Conservation (phyloP, 2,113 vertebrate species). For the Melierax canorus region DNA sequence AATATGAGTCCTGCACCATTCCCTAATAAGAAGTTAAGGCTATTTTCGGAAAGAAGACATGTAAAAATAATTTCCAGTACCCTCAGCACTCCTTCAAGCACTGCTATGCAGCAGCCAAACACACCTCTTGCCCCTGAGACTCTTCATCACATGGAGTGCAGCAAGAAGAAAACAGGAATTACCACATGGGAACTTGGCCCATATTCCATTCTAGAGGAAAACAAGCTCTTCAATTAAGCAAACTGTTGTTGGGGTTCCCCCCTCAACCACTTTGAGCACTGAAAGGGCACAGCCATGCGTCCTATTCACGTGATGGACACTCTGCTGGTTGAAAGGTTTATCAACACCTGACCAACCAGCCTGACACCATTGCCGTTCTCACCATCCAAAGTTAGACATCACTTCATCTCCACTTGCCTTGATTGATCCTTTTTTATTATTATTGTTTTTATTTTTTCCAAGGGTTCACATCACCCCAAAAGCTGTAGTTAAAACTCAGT, state of each 20-base stretch:
- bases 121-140: not conserved
- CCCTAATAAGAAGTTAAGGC: not conserved
- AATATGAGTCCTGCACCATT: not conserved
- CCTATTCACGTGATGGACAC: accelerated
- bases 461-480: not conserved
- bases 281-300: not conserved
- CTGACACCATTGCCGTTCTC: not conserved
- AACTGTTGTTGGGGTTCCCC: not conserved
- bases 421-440: not conserved
- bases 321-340: not conserved
- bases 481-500: not conserved
- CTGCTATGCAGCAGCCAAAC: not conserved
- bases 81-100: not conserved
- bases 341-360: not conserved
- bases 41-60: not conserved
- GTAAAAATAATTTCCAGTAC: not conserved
- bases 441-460: not conserved
- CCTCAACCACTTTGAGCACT: not conserved
- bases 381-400: not conserved
- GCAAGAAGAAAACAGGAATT: not conserved
- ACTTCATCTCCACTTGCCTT: not conserved
- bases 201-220: not conserved
- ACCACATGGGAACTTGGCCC: not conserved
- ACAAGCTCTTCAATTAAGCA: not conserved
- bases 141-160: not conserved